Conservation (phyloP, 1,140 invertebrate species). For the Drosophila prosaltans region DNA sequence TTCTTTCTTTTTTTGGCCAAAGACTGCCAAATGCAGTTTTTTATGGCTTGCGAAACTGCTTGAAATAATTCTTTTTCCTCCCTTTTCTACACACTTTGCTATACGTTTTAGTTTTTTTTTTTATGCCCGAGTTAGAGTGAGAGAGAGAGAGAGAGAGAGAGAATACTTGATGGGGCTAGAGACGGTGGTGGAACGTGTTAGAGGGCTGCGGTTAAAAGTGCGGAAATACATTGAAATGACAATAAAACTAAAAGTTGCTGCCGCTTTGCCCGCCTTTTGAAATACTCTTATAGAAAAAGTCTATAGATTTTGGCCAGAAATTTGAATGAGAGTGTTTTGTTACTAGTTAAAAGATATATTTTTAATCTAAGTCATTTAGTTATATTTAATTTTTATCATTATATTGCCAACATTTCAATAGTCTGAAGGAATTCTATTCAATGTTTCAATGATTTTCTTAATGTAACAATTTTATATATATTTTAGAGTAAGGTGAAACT, state of each 20-base stretch:
- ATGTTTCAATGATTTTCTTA: too few species aligned
- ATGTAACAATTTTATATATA: too few species aligned
- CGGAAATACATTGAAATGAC: slow-evolving; percentile 81
- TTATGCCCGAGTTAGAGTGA: slow-evolving; percentile 57
- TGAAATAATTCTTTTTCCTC: slow-evolving; percentile 70
- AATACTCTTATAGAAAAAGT: not conserved
- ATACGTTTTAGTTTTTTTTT: slow-evolving; percentile 34
- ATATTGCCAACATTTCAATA: too few species aligned
- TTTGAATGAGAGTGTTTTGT: too few species aligned
- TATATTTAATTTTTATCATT: too few species aligned
- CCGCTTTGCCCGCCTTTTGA: slow-evolving; percentile 30
- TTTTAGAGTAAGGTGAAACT: too few species aligned
- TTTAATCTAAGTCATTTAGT: too few species aligned
- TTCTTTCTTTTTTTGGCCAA: slow-evolving; percentile 48
- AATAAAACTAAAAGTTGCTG: slow-evolving; percentile 79
- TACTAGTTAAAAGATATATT: too few species aligned
- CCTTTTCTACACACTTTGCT: slow-evolving; percentile 9
- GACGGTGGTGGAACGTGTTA: not conserved
- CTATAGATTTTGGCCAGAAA: too few species aligned
- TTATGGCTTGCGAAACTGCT: slow-evolving; percentile 77
- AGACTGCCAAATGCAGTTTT: slow-evolving; percentile 79
- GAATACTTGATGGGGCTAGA: not conserved
- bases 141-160: not conserved
- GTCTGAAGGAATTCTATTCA: too few species aligned
- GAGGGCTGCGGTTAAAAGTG: slow-evolving; percentile 76